A percentile compares a stretch with the other conserved stretches of the same genome.
Evolutionary conservation across 2,113 vertebrate genomes (phyloP).

Genomic region (Dendropsophus ebraccatus): DNA sequence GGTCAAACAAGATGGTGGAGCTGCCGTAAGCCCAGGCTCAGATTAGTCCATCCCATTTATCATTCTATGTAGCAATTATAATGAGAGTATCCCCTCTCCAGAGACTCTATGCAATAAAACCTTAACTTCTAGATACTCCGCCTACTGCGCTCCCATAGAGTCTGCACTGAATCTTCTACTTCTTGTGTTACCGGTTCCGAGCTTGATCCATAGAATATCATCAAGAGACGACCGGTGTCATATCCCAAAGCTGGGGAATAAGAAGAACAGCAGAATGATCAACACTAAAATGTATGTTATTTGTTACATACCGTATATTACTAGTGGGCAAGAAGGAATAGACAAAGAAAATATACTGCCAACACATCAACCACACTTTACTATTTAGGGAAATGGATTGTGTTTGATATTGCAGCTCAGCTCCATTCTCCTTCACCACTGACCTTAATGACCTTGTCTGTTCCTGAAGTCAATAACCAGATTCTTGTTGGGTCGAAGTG

Average conservation of each 20-base stretch:
- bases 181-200: no score
- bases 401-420: no score
- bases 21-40: slow-evolving; percentile 68
- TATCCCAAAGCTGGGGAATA: slow-evolving; percentile 90
- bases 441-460: slow-evolving; percentile 97
- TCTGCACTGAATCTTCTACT: slow-evolving; percentile 22
- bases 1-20: slow-evolving; percentile 75
- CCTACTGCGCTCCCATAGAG: not conserved
- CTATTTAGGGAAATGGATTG: no score
- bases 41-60: slow-evolving; percentile 62
- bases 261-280: slow-evolving; percentile 5
- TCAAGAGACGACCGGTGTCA: slow-evolving; percentile 97
- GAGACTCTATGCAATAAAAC: slow-evolving; percentile 4
- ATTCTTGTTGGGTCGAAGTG: slow-evolving; percentile 94
- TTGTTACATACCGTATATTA: no score
- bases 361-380: no score
- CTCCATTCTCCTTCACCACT: slow-evolving; percentile 42
- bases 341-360: no score
- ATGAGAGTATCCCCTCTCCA: not conserved
- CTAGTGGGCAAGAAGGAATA: no score
- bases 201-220: slow-evolving; percentile 27
- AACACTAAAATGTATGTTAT: not conserved
- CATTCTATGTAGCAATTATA: slow-evolving; percentile 48
- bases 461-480: slow-evolving; percentile 90
- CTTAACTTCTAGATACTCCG: slow-evolving; percentile 19